Conservation (phyloP, 2,888 invertebrate species). For the Prosapia bicincta region DNA sequence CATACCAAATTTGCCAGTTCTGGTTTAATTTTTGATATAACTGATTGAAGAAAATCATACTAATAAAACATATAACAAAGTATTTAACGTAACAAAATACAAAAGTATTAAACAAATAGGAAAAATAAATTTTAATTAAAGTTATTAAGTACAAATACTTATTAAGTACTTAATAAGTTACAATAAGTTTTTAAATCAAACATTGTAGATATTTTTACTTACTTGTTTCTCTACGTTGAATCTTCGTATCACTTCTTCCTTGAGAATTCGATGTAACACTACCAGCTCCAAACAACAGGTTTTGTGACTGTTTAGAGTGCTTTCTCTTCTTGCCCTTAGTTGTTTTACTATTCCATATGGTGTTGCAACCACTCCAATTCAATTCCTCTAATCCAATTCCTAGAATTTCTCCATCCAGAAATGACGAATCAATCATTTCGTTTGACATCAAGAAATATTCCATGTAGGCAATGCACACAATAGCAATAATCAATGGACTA, state of each 20-base stretch:
- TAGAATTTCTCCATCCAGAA: slow-evolving; percentile 9
- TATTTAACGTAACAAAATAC: no score
- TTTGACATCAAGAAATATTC: slow-evolving; percentile 27
- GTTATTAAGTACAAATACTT: no score
- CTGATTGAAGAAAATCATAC: no score
- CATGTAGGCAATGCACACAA: slow-evolving; percentile 4
- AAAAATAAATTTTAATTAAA: no score
- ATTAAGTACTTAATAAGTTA: no score
- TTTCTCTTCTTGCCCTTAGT: slow-evolving; percentile 6
- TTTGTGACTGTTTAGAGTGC: neutral
- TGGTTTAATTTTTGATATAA: no score
- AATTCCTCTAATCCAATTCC: neutral
- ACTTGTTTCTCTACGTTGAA: slow-evolving; percentile 19
- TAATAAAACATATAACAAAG: no score
- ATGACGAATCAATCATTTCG: slow-evolving; percentile 27
- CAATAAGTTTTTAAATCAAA: no score
- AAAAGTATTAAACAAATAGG: no score
- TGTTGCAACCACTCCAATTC: slow-evolving; percentile 11
- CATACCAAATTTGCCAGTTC: no score
- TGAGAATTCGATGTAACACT: neutral
- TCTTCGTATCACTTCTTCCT: neutral
- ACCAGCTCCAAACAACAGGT: neutral
- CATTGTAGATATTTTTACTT: slow-evolving; percentile 6
- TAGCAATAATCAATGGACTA: neutral
- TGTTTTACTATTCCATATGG: neutral